phyloP scores from a whole-genome alignment of 2,113 vertebrate genomes.

The Uria aalge region DNA sequence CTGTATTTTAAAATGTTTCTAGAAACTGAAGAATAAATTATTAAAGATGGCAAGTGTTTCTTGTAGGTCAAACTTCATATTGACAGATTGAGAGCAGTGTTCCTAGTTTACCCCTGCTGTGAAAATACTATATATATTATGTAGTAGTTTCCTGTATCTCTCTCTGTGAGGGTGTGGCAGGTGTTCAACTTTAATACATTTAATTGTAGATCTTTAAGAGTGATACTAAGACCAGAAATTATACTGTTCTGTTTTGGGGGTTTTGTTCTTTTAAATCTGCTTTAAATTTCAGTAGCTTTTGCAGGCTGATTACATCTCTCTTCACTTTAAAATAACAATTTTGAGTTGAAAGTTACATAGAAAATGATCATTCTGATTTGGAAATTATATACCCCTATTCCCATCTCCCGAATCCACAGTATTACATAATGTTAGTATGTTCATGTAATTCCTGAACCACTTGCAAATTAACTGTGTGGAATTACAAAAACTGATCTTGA shows the following conservation, averaged over 20 bases:
- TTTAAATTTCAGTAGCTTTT: not conserved
- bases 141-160: not conserved
- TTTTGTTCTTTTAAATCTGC: not conserved
- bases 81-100: not conserved
- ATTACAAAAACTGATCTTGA: not conserved
- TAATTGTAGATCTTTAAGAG: not conserved
- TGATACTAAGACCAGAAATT: not conserved
- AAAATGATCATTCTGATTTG: not conserved
- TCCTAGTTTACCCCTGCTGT: not conserved
- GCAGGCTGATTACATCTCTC: not conserved
- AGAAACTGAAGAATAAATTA: not conserved
- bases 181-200: not conserved
- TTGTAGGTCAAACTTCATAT: not conserved
- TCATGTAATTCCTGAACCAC: not conserved
- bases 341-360: not conserved
- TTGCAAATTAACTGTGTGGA: not conserved
- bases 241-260: not conserved
- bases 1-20: not conserved
- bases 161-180: not conserved
- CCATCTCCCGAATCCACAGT: not conserved
- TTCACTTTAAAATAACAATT: conserved; percentile 2
- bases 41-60: not conserved
- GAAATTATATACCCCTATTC: not conserved
- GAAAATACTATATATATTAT: not conserved
- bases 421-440: not conserved